Evolutionary conservation across 2,888 invertebrate genomes (phyloP).

Genomic region (Chromoteleia sp.): DNA sequence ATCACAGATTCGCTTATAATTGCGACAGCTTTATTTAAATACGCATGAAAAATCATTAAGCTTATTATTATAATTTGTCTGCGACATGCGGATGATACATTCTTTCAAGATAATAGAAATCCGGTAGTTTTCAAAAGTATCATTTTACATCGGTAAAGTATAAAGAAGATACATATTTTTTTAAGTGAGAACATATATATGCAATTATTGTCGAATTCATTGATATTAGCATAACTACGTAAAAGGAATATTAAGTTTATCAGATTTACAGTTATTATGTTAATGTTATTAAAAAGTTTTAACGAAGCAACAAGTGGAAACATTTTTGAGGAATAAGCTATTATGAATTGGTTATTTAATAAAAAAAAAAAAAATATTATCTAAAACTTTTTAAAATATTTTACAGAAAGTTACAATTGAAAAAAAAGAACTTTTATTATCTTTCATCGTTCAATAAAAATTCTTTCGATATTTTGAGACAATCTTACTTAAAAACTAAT

Average conservation of each 20-base stretch:
- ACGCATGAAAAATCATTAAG: slow-evolving; percentile 34
- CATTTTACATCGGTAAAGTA: slow-evolving; percentile 17
- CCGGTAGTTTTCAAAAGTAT: slow-evolving; percentile 41
- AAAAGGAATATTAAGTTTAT: background rate
- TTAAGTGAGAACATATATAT: slow-evolving; percentile 6
- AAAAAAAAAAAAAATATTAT: too few relatives aligned
- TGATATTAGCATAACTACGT: background rate
- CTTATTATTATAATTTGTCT: slow-evolving; percentile 44
- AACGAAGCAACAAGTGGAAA: too few relatives aligned
- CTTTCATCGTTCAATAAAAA: too few relatives aligned
- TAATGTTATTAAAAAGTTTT: background rate
- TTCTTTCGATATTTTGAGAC: too few relatives aligned
- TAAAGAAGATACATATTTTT: background rate
- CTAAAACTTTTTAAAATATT: too few relatives aligned
- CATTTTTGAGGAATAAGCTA: too few relatives aligned
- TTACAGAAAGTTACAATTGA: too few relatives aligned
- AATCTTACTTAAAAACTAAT: too few relatives aligned
- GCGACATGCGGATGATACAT: slow-evolving; percentile 11
- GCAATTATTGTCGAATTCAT: slow-evolving; percentile 18
- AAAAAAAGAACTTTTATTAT: too few relatives aligned
- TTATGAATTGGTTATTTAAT: too few relatives aligned
- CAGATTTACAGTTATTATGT: background rate
- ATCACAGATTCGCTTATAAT: slow-evolving; percentile 38
- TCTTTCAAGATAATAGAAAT: slow-evolving; percentile 15
- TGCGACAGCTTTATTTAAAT: slow-evolving; percentile 45